Conservation (phyloP, 1,140 invertebrate genomes). For the Drosophila ohnishii region DNA sequence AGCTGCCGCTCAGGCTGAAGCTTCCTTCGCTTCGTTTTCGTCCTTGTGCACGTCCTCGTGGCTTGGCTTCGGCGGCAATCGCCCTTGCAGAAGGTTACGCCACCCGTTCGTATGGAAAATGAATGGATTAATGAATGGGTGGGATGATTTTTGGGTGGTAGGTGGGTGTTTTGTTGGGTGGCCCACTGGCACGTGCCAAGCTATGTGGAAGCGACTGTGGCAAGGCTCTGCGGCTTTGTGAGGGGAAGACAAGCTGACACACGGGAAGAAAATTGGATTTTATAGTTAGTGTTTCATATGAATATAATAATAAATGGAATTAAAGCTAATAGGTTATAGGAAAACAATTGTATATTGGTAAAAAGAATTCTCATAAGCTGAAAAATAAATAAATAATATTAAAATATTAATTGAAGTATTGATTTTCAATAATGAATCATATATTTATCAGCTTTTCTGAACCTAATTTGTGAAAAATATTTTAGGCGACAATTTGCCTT, state of each 20-base stretch:
- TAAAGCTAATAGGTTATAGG: too few species aligned
- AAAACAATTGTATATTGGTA: not conserved
- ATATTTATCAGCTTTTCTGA: not conserved
- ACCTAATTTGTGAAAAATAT: not conserved
- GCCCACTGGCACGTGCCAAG: conserved; percentile 64
- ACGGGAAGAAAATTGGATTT: conserved; percentile 7
- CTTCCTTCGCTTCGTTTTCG: conserved; percentile 38
- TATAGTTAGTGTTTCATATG: not conserved
- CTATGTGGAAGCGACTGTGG: conserved; percentile 63
- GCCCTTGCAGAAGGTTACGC: conserved; percentile 70
- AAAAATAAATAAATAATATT: not conserved
- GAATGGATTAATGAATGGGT: conserved; percentile 16
- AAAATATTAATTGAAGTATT: too few species aligned
- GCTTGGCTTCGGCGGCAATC: conserved; percentile 23
- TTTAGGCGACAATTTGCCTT: not conserved
- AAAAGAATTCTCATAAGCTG: not conserved
- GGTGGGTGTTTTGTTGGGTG: not conserved
- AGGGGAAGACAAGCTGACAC: conserved; percentile 7
- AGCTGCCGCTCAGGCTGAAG: conserved; percentile 22
- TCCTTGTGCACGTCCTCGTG: conserved; percentile 42
- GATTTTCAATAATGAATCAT: too few species aligned
- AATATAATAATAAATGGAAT: not conserved
- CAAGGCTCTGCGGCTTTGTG: conserved; percentile 41
- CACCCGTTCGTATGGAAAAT: conserved; percentile 31
- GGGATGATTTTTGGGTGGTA: conserved; percentile 1